phyloP scores from a whole-genome alignment of 1,140 invertebrate species.

The Mya arenaria region DNA sequence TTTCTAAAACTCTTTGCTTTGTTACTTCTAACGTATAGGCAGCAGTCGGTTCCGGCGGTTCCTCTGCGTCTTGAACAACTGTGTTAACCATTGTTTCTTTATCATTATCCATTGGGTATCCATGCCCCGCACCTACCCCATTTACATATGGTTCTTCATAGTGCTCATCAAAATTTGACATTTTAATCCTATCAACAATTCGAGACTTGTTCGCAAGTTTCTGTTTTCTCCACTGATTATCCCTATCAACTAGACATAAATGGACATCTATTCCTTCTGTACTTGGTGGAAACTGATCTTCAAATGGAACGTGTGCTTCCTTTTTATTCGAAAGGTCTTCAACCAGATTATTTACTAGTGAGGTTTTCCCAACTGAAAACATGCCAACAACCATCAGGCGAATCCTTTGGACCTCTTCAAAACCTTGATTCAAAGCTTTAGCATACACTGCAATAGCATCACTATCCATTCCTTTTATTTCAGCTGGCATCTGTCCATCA shows the following conservation, averaged over 20 bases:
- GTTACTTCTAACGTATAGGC: no score
- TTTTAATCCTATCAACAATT: neutral
- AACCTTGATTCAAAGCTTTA: neutral
- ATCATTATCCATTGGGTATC: neutral
- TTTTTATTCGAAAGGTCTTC: neutral
- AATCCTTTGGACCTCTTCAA: neutral
- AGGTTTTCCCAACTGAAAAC: constrained; percentile 40
- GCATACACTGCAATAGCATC: neutral
- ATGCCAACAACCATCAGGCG: constrained; percentile 39
- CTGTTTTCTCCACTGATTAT: neutral
- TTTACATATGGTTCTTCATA: neutral
- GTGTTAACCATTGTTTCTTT: neutral
- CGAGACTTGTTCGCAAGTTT: neutral
- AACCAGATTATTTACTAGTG: constrained; percentile 26
- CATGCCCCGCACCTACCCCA: neutral
- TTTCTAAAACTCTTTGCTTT: neutral
- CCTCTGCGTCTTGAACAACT: neutral
- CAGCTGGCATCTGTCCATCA: neutral
- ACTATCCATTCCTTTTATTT: constrained; percentile 1
- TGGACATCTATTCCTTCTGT: neutral
- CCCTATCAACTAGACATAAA: neutral
- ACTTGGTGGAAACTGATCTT: no score
- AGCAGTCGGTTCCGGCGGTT: neutral
- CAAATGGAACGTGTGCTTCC: no score
- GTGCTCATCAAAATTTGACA: neutral